These are phyloP conservation scores for Heloderma charlesbogerti DNA, from an alignment of 2,113 vertebrate species.

Conservation along the genomic window DNA sequence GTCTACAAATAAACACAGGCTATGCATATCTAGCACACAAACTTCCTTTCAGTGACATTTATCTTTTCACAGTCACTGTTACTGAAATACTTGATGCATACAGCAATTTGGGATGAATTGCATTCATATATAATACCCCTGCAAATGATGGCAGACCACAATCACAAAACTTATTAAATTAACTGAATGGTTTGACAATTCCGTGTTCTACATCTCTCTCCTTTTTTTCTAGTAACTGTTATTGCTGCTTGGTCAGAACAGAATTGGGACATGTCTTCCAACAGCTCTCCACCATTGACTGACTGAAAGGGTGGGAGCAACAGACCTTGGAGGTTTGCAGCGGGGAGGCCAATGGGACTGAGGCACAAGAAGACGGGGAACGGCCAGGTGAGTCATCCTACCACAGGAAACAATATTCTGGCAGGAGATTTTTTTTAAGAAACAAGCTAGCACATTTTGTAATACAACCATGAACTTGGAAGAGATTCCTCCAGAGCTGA, in stretches of 20 bases:
- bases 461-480: not conserved
- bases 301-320: not conserved
- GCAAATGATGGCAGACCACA: not conserved
- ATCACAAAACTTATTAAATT: not conserved
- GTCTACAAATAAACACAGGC: not conserved
- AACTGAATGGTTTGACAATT: not conserved
- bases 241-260: not conserved
- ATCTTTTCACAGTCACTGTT: not conserved
- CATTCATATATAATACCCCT: not conserved
- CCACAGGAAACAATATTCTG: not conserved
- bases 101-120: no score
- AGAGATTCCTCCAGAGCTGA: not conserved
- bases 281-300: not conserved
- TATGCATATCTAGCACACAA: not conserved
- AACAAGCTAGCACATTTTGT: not conserved
- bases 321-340: not conserved
- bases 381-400: not conserved
- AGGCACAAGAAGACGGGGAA: not conserved
- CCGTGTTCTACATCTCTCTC: not conserved
- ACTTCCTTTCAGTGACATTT: not conserved
- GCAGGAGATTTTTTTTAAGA: not conserved
- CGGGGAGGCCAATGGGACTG: not conserved
- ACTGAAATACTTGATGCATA: not conserved
- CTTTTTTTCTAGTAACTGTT: not conserved
- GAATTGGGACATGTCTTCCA: not conserved